Conservation (phyloP, 2,888 invertebrate species). For the Scaptomyza caliginosa region DNA sequence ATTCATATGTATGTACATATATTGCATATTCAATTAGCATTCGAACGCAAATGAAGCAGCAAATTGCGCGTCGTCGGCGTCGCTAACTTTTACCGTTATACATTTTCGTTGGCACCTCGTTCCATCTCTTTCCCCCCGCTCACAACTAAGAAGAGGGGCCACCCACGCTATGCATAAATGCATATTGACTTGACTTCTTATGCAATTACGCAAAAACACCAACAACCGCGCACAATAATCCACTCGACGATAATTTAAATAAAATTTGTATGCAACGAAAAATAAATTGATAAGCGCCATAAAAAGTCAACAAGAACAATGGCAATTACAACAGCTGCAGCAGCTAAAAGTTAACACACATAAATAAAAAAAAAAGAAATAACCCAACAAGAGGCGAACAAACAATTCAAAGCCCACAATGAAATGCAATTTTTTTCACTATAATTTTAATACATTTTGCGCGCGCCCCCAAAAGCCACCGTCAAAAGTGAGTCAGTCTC, state of each 20-base stretch:
- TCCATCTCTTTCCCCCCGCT: not conserved
- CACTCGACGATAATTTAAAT: slow-evolving; percentile 53
- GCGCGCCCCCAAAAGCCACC: slow-evolving; percentile 45
- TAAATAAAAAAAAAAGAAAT: slow-evolving; percentile 1
- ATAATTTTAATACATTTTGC: slow-evolving; percentile 53
- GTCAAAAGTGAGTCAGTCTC: slow-evolving; percentile 63
- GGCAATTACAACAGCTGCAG: slow-evolving; percentile 14
- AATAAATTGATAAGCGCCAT: slow-evolving; percentile 70
- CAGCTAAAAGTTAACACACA: not conserved
- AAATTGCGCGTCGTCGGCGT: slow-evolving; percentile 7
- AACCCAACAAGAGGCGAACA: slow-evolving; percentile 6
- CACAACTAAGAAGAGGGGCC: not conserved
- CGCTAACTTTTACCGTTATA: slow-evolving; percentile 32
- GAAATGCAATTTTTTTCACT: slow-evolving; percentile 41
- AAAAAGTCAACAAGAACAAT: slow-evolving; percentile 33
- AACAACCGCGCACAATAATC: slow-evolving; percentile 7
- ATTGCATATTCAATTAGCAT: slow-evolving; percentile 63
- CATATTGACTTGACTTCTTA: slow-evolving; percentile 60
- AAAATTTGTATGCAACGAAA: slow-evolving; percentile 53
- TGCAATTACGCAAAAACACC: slow-evolving; percentile 52
- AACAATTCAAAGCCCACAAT: slow-evolving; percentile 29
- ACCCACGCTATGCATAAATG: slow-evolving; percentile 24
- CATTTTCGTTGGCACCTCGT: not conserved
- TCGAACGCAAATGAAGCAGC: slow-evolving; percentile 41
- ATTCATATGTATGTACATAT: slow-evolving; percentile 46